Conservation (phyloP, 2,797 vertebrate species). For the Nannoperca australis region DNA sequence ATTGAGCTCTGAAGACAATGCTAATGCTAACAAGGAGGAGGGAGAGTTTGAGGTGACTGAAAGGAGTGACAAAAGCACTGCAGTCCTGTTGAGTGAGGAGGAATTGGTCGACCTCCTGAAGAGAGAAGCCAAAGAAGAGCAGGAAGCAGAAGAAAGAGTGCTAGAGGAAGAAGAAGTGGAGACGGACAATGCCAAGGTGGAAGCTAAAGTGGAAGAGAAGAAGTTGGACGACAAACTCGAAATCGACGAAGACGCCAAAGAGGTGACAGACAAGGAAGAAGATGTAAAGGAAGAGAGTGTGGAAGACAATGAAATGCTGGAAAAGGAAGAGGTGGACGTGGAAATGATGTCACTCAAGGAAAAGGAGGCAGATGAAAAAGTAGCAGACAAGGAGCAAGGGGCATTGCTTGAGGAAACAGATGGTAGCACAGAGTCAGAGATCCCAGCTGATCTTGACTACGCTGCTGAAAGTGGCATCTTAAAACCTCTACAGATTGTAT, state of each 20-base stretch:
- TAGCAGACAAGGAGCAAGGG: constrained; percentile 19
- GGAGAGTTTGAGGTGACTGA: constrained; percentile 36
- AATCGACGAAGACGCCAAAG: not conserved
- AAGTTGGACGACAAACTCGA: constrained; percentile 29
- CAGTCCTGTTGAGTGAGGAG: constrained; percentile 82
- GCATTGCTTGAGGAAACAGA: constrained; percentile 65
- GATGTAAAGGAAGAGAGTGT: constrained; percentile 22
- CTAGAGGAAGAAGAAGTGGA: constrained; percentile 36
- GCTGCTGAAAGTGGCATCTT: constrained; percentile 67
- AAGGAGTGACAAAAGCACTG: constrained; percentile 57
- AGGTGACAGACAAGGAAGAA: constrained; percentile 26
- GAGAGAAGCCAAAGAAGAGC: constrained; percentile 67
- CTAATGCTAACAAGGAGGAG: constrained; percentile 50
- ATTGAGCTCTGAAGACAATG: constrained; percentile 67
- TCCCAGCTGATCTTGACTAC: constrained; percentile 77
- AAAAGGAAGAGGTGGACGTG: constrained; percentile 30
- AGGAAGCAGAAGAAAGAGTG: constrained; percentile 62
- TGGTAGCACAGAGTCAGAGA: constrained; percentile 80
- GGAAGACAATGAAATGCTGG: constrained; percentile 28
- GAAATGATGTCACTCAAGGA: constrained; percentile 27
- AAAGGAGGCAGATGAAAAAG: constrained; percentile 16
- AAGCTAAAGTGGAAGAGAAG: constrained; percentile 23
- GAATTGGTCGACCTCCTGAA: constrained; percentile 77
- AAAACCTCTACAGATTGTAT: constrained; percentile 45
- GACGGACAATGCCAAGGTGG: constrained; percentile 3